These are phyloP conservation scores for Passer domesticus DNA, from an alignment of 2,113 vertebrate species.

Conservation along the genomic window DNA sequence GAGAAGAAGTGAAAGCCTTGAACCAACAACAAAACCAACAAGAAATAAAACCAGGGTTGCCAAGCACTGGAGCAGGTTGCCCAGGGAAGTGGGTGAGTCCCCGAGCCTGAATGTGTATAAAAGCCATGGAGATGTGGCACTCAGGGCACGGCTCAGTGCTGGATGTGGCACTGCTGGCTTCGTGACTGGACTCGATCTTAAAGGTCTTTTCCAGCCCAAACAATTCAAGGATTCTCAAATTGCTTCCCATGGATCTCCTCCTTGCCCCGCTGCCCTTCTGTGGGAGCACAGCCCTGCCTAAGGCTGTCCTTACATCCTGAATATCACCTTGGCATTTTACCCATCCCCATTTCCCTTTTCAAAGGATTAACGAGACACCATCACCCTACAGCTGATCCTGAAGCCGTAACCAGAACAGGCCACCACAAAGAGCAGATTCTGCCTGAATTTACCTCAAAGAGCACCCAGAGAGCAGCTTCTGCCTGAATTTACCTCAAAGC, in stretches of 20 bases:
- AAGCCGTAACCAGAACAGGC: fast-evolving
- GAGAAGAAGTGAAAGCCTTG: background rate
- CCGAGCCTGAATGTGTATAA: no score
- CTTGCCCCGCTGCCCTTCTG: no score
- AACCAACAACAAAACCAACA: background rate
- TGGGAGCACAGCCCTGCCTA: background rate
- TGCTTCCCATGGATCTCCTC: fast-evolving
- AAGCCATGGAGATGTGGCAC: background rate
- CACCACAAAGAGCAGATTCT: background rate
- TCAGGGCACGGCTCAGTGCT: background rate
- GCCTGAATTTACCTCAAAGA: no score
- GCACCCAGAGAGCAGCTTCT: no score
- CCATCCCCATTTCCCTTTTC: background rate
- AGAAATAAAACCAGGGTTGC: background rate
- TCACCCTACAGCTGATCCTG: fast-evolving
- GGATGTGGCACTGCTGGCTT: background rate
- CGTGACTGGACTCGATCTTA: background rate
- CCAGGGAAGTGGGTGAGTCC: background rate
- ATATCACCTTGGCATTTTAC: fast-evolving
- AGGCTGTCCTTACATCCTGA: background rate
- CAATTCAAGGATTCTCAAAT: background rate
- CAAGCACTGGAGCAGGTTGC: background rate
- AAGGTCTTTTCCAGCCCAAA: background rate
- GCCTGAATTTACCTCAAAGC: no score
- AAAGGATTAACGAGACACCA: fast-evolving